Percentiles rank a stretch among this genome's conserved stretches.
Evolutionary conservation across 2,113 vertebrate species (phyloP).

Genomic region (Ceyx margarethae): DNA sequence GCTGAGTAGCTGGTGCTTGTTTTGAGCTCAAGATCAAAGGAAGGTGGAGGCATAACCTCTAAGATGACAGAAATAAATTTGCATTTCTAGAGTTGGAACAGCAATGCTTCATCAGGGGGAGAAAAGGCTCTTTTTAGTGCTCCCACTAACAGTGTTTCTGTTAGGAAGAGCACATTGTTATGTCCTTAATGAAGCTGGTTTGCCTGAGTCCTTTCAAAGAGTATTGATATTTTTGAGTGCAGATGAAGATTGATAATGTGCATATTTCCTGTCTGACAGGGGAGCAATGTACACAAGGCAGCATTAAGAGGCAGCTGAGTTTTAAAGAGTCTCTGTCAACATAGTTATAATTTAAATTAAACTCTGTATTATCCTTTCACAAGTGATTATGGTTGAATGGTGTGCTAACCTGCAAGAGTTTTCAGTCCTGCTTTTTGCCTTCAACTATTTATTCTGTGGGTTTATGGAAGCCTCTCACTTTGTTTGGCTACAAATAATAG

Average conservation of each 20-base stretch:
- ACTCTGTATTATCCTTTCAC: neutral
- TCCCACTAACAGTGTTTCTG: neutral
- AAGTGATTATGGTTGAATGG: neutral
- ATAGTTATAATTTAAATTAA: neutral
- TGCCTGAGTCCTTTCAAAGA: neutral
- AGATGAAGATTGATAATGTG: neutral
- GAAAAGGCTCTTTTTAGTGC: neutral
- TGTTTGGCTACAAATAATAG: neutral
- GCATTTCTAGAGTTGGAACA: neutral
- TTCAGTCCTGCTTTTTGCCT: neutral
- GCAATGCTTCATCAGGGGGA: neutral
- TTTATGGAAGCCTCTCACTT: neutral
- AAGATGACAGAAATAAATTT: neutral
- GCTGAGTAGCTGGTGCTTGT: neutral
- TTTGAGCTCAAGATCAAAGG: neutral
- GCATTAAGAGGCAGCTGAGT: neutral
- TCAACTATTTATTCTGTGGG: neutral
- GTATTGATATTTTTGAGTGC: neutral
- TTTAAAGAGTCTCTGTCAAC: neutral
- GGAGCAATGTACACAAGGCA: neutral
- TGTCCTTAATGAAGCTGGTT: neutral
- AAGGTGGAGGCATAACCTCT: neutral
- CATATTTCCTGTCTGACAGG: neutral
- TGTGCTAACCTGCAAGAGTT: neutral
- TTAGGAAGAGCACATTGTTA: fast-evolving